These are phyloP conservation scores for Brachirus orientalis DNA, from an alignment of 2,113 vertebrate species.

Conservation along the genomic window DNA sequence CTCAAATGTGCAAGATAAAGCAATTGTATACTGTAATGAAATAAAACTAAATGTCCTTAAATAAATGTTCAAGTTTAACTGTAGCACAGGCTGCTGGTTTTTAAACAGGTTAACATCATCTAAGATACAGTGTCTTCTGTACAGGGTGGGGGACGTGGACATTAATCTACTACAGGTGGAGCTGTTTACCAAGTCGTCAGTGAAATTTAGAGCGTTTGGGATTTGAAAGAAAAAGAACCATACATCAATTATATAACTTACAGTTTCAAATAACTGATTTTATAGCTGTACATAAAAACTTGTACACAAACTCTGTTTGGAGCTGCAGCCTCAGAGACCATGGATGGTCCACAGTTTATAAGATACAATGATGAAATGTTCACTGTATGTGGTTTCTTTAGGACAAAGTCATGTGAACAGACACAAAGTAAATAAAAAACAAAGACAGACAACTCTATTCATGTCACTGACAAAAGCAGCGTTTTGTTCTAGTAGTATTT, in stretches of 20 bases:
- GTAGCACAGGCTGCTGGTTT: constrained; percentile 85
- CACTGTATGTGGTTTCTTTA: not conserved
- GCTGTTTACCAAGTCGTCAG: constrained; percentile 4
- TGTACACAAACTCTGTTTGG: not conserved
- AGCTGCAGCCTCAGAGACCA: constrained; percentile 12
- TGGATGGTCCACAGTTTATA: constrained; percentile 22
- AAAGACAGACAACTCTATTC: constrained; percentile 41
- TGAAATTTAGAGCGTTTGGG: not conserved
- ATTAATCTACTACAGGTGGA: constrained; percentile 40
- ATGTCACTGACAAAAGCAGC: constrained; percentile 53
- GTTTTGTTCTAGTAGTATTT: constrained; percentile 55
- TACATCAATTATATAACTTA: constrained; percentile 38
- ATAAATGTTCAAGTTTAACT: constrained; percentile 86
- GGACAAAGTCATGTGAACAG: constrained; percentile 24
- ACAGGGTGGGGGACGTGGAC: constrained; percentile 22
- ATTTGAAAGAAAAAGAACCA: constrained; percentile 28
- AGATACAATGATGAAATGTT: constrained; percentile 27
- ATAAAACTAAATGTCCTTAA: constrained; percentile 81
- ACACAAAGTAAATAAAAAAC: constrained; percentile 32
- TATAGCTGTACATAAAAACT: constrained; percentile 37
- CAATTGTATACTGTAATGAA: constrained; percentile 84
- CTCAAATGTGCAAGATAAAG: constrained; percentile 88
- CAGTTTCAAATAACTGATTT: constrained; percentile 45
- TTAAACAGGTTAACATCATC: constrained; percentile 75
- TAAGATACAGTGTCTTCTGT: constrained; percentile 63